phyloP scores from a whole-genome alignment of 2,888 invertebrate genomes.

The Drosophila cognata region DNA sequence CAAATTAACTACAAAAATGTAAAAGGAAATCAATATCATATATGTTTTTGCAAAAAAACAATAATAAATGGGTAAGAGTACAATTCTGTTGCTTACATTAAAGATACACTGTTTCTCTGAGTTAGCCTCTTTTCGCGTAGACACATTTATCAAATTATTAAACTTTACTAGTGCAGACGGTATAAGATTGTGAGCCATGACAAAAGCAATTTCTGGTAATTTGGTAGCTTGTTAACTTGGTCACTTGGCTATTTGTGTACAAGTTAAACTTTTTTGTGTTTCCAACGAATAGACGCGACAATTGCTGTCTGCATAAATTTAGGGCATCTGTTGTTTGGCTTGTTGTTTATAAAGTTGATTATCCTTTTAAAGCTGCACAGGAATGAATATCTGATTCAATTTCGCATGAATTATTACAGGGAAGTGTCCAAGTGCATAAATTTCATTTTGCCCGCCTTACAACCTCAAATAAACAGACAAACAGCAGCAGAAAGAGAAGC shows the following conservation, averaged over 20 bases:
- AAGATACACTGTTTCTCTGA: neutral
- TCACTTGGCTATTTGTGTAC: slow-evolving; percentile 32
- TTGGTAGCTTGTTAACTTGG: slow-evolving; percentile 22
- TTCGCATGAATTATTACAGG: slow-evolving; percentile 78
- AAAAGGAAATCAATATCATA: neutral
- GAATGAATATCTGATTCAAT: slow-evolving; percentile 81
- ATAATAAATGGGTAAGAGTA: neutral
- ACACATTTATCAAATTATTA: neutral
- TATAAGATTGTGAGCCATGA: neutral
- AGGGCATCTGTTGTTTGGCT: slow-evolving; percentile 27
- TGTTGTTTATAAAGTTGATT: slow-evolving; percentile 73
- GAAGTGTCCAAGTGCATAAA: slow-evolving; percentile 81
- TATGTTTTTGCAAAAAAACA: neutral
- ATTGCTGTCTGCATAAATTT: slow-evolving; percentile 66
- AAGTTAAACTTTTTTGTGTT: slow-evolving; percentile 55
- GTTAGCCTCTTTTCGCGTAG: no score
- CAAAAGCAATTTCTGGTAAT: neutral
- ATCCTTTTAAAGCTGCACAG: slow-evolving; percentile 76
- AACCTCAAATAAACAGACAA: slow-evolving; percentile 47
- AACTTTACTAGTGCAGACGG: neutral
- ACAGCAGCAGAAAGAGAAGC: slow-evolving; percentile 13
- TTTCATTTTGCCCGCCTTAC: slow-evolving; percentile 69
- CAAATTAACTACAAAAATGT: neutral
- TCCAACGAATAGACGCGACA: slow-evolving; percentile 24
- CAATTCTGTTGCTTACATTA: neutral